phyloP scores from a whole-genome alignment of 1,140 invertebrate genomes.

The Drosophila hydei region DNA sequence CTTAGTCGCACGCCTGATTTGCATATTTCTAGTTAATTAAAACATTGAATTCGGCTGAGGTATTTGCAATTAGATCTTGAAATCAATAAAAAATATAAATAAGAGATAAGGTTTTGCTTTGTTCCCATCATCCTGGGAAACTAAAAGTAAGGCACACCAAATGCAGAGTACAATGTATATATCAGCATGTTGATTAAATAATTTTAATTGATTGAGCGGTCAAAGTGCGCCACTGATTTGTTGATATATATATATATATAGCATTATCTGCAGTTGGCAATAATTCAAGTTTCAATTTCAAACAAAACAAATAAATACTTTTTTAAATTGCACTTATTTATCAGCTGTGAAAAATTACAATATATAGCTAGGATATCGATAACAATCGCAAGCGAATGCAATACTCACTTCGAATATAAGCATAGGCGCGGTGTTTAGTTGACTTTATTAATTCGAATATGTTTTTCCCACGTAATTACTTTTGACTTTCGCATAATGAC shows the following conservation, averaged over 20 bases:
- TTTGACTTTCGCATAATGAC: too few relatives aligned
- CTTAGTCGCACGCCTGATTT: conserved; percentile 20
- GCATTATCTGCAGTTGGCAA: neutral
- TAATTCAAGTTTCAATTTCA: neutral
- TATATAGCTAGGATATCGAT: neutral
- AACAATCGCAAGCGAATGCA: neutral
- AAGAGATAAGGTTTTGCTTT: neutral
- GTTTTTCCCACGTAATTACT: too few relatives aligned
- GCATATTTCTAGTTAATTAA: conserved; percentile 5
- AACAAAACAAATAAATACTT: too few relatives aligned
- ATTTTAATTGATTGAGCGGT: neutral
- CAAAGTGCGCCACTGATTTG: neutral
- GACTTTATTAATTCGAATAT: too few relatives aligned
- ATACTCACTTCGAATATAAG: neutral
- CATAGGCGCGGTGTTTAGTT: neutral
- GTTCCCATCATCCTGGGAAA: conserved; percentile 4
- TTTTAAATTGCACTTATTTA: neutral
- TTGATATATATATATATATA: conserved; percentile 1
- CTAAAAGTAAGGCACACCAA: neutral
- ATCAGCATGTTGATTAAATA: neutral
- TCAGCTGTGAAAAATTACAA: neutral
- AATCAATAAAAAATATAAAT: neutral
- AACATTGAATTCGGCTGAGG: neutral
- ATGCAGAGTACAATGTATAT: neutral
- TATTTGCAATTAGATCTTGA: conserved; percentile 16